Evolutionary conservation across 2,113 vertebrate species (phyloP).

Genomic region (Mionectes macconnelli): DNA sequence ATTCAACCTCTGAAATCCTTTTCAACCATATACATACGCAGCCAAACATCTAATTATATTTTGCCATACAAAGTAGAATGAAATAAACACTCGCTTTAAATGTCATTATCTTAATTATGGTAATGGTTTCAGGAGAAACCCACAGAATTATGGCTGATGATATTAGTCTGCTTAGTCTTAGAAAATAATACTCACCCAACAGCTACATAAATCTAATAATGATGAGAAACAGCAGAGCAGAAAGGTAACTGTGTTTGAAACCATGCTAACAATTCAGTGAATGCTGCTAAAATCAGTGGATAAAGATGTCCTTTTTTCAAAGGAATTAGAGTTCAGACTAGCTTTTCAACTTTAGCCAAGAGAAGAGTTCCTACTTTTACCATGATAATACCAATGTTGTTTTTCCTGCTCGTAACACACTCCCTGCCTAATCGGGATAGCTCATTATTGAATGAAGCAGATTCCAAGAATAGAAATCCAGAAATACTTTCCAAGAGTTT

Average conservation of each 20-base stretch:
- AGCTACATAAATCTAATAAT: conserved; percentile 20
- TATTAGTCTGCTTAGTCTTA: conserved; percentile 35
- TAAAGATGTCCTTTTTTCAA: not conserved
- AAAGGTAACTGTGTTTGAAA: conserved; percentile 7
- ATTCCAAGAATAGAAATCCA: not conserved
- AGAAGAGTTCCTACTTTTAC: not conserved
- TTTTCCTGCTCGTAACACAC: not conserved
- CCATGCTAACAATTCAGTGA: not conserved
- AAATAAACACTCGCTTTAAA: conserved; percentile 66
- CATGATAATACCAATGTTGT: not conserved
- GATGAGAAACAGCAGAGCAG: not conserved
- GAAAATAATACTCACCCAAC: conserved; percentile 42
- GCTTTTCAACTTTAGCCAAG: not conserved
- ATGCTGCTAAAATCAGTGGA: not conserved
- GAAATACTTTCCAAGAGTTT: not conserved
- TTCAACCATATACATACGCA: conserved; percentile 3
- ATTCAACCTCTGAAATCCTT: conserved; percentile 23
- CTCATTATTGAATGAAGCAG: not conserved
- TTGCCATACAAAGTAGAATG: conserved; percentile 46
- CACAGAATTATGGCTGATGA: conserved; percentile 57
- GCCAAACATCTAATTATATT: conserved; percentile 59
- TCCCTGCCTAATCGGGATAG: not conserved
- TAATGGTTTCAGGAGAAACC: conserved; percentile 64
- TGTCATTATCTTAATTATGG: conserved; percentile 68
- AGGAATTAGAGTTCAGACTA: not conserved